Evolutionary conservation across 2,113 vertebrate species (phyloP).

Genomic region (Puntigrus tetrazona): DNA sequence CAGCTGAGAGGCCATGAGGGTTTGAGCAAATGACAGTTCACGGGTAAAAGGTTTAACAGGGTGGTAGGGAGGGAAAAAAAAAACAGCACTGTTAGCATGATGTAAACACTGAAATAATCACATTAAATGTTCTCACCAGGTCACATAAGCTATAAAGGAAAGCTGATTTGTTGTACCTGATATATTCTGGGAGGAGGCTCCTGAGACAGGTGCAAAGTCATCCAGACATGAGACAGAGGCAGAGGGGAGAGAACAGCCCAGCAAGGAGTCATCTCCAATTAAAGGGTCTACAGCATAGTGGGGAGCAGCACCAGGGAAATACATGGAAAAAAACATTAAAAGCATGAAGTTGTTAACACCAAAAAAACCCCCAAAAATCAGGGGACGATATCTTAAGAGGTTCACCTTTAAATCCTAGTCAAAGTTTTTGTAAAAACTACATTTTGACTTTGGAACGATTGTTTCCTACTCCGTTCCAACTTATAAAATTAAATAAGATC

Average conservation of each 20-base stretch:
- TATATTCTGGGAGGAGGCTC: constrained; percentile 78
- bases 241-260: constrained; percentile 89
- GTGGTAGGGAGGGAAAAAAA: neutral
- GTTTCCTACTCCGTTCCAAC: neutral
- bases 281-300: constrained; percentile 78
- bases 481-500: neutral
- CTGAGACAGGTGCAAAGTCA: constrained; percentile 88
- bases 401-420: too few species aligned
- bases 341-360: neutral
- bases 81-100: constrained; percentile 16
- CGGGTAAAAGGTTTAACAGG: neutral
- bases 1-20: constrained; percentile 63
- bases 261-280: constrained; percentile 87
- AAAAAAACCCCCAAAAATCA: neutral
- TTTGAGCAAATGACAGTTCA: neutral
- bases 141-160: neutral
- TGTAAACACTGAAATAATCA: neutral
- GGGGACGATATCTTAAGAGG: neutral
- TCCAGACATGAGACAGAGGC: constrained; percentile 84
- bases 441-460: too few species aligned
- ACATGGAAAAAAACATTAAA: neutral
- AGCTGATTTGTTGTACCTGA: constrained; percentile 74
- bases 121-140: neutral
- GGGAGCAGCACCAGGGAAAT: neutral
- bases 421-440: neutral